phyloP scores from a whole-genome alignment of 2,888 invertebrate genomes.

The Aplocera efformata region DNA sequence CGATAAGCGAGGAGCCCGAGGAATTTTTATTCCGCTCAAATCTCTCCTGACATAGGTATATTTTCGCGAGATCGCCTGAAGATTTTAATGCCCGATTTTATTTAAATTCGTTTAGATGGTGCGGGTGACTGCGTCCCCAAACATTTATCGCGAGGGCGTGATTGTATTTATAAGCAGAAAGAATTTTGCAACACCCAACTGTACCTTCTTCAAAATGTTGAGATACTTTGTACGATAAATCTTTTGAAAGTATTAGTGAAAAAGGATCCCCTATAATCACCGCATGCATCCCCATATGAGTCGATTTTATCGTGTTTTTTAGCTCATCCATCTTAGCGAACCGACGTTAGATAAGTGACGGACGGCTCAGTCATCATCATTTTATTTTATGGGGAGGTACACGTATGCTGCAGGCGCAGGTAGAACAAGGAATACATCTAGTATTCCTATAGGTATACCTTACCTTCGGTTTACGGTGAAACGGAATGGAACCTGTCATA shows the following conservation, averaged over 20 bases:
- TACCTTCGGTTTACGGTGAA: too few species aligned
- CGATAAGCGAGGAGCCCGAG: constrained; percentile 76
- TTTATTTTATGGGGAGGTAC: constrained; percentile 8
- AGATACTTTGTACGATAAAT: constrained; percentile 25
- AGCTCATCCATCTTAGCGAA: constrained; percentile 40
- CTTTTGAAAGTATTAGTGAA: constrained; percentile 27
- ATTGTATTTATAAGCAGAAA: constrained; percentile 69
- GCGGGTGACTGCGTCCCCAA: constrained; percentile 68
- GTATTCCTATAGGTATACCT: too few species aligned
- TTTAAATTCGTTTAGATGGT: constrained; percentile 77
- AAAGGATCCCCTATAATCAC: constrained; percentile 31
- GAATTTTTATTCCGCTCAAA: constrained; percentile 80
- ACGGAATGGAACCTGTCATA: too few species aligned
- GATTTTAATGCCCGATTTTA: constrained; percentile 79
- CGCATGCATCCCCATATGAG: constrained; percentile 32
- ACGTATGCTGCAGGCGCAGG: background rate
- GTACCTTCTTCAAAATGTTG: constrained; percentile 25
- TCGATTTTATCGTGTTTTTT: constrained; percentile 35
- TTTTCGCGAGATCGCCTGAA: constrained; percentile 74
- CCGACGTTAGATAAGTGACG: constrained; percentile 34
- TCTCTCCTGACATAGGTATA: constrained; percentile 79
- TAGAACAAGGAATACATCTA: too few species aligned
- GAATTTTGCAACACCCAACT: constrained; percentile 37
- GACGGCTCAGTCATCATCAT: constrained; percentile 21
- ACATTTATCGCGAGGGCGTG: constrained; percentile 74